phyloP scores from a whole-genome alignment of 2,888 invertebrate species.

The Drosophila testacea region DNA sequence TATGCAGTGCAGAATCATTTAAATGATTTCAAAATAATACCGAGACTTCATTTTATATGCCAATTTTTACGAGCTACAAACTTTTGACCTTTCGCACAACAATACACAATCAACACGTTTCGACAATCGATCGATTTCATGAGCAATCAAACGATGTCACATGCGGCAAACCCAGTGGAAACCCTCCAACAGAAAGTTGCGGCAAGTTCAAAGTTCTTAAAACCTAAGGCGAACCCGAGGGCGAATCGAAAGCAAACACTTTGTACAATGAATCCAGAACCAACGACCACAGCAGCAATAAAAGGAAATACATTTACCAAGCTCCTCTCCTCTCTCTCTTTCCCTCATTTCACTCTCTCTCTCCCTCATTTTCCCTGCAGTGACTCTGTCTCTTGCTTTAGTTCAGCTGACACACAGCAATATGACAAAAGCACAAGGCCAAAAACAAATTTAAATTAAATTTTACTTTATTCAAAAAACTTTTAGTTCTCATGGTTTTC shows the following conservation, averaged over 20 bases:
- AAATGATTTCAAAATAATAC: constrained; percentile 63
- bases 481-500: constrained; percentile 27
- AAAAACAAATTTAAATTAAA: constrained; percentile 68
- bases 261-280: constrained; percentile 24
- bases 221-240: constrained; percentile 43
- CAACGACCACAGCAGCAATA: constrained; percentile 52
- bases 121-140: constrained; percentile 79
- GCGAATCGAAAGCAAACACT: constrained; percentile 27
- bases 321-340: not conserved
- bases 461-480: constrained; percentile 43
- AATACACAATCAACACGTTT: constrained; percentile 77
- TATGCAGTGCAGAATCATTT: constrained; percentile 56
- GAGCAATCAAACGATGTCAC: constrained; percentile 78
- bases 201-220: constrained; percentile 77
- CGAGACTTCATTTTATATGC: constrained; percentile 66
- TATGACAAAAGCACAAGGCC: constrained; percentile 37
- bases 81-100: constrained; percentile 71
- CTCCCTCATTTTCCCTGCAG: not conserved
- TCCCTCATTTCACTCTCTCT: not conserved
- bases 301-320: constrained; percentile 67
- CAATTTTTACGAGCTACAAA: constrained; percentile 72
- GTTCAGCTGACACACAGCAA: constrained; percentile 21
- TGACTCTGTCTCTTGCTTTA: not conserved
- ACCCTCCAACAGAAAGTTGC: constrained; percentile 66
- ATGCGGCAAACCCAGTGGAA: constrained; percentile 54